Evolutionary conservation across 2,888 invertebrate genomes (phyloP).

Genomic region (Ophion ventricosus): DNA sequence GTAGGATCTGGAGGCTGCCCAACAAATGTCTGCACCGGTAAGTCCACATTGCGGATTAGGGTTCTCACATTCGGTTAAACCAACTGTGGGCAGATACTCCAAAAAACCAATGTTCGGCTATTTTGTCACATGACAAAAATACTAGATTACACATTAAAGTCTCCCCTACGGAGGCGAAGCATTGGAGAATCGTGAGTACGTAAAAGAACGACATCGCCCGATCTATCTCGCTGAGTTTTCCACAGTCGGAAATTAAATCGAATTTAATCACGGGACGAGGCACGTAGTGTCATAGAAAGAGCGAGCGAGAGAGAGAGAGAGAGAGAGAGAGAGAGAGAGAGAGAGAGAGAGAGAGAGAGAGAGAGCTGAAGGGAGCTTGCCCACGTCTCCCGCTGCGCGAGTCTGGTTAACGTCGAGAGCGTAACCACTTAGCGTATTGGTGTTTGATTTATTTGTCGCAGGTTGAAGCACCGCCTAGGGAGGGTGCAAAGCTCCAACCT

Average conservation of each 20-base stretch:
- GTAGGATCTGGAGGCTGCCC: too few relatives aligned
- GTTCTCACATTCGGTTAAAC: too few relatives aligned
- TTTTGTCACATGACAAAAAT: slow-evolving; percentile 2
- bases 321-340: slow-evolving; percentile 17
- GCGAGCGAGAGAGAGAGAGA: slow-evolving; percentile 7
- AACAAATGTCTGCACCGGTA: too few relatives aligned
- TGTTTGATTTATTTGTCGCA: slow-evolving; percentile 83
- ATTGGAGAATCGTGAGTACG: background rate
- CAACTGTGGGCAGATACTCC: too few relatives aligned
- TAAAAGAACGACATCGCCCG: background rate
- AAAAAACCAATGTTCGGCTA: background rate
- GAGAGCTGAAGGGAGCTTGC: background rate
- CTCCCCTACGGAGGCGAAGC: slow-evolving; percentile 32
- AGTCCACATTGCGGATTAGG: too few relatives aligned
- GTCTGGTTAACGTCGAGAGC: slow-evolving; percentile 82
- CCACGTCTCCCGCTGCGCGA: slow-evolving; percentile 64
- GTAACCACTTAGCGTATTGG: slow-evolving; percentile 83
- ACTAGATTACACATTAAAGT: slow-evolving; percentile 5
- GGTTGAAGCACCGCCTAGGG: slow-evolving; percentile 79
- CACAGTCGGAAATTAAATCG: slow-evolving; percentile 79
- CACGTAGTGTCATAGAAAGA: slow-evolving; percentile 25
- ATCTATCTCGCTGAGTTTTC: slow-evolving; percentile 52
- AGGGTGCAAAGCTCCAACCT: slow-evolving; percentile 67
- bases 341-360: slow-evolving; percentile 6
- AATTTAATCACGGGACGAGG: slow-evolving; percentile 78